A percentile compares a stretch with the other conserved stretches of the same genome.
Conservation (phyloP, 2,113 vertebrate species). For the Brachyhypopomus gauderio region DNA sequence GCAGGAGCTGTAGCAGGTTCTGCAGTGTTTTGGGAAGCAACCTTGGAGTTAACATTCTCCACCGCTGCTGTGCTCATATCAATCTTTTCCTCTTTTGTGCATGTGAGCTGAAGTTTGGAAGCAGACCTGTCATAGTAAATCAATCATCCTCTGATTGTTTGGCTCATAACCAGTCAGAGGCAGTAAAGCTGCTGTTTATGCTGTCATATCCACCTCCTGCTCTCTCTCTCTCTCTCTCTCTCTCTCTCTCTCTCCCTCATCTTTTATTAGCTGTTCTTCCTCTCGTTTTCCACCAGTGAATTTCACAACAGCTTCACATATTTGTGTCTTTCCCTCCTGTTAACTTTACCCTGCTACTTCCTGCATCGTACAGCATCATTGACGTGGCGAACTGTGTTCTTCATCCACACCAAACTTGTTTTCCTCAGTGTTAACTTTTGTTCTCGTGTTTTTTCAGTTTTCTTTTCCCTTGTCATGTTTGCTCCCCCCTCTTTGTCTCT, state of each 20-base stretch:
- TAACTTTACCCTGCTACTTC: background rate
- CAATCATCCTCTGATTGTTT: conserved; percentile 41
- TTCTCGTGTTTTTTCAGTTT: background rate
- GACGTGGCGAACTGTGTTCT: background rate
- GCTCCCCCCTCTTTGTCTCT: conserved; percentile 55
- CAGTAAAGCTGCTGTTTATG: conserved; percentile 13
- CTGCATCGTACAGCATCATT: background rate
- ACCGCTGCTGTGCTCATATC: background rate
- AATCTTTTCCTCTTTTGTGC: conserved; percentile 21
- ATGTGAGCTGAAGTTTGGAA: conserved; percentile 18
- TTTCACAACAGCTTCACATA: background rate
- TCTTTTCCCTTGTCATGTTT: conserved; percentile 46
- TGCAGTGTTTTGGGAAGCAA: conserved; percentile 18
- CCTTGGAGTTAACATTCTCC: conserved; percentile 10
- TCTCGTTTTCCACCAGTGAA: background rate
- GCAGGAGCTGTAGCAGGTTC: background rate
- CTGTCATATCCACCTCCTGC: conserved; percentile 1
- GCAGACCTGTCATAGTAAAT: conserved; percentile 39
- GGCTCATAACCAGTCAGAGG: conserved; percentile 17
- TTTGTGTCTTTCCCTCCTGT: background rate
- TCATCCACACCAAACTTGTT: background rate
- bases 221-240: background rate
- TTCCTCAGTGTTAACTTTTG: background rate
- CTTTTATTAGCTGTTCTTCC: conserved; percentile 1
- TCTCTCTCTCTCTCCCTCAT: background rate